These are phyloP conservation scores for Stenodera caucasica DNA, from an alignment of 2,888 invertebrate species.

Conservation along the genomic window DNA sequence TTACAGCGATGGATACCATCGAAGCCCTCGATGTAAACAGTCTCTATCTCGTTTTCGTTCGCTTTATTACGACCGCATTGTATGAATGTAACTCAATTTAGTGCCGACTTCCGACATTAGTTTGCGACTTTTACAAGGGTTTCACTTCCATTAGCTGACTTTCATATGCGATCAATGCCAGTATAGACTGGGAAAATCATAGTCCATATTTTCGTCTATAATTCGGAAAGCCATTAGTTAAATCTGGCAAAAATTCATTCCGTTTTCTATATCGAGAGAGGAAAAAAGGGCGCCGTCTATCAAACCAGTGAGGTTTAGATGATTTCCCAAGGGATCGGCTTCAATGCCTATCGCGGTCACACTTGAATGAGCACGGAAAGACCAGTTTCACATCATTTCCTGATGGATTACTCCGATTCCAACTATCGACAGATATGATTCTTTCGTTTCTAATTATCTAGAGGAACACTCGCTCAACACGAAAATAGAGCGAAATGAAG, in stretches of 20 bases:
- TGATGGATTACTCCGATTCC: slow-evolving; percentile 39
- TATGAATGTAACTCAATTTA: slow-evolving; percentile 52
- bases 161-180: background rate
- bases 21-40: slow-evolving; percentile 51
- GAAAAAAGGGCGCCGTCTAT: slow-evolving; percentile 19
- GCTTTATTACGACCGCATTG: slow-evolving; percentile 37
- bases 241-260: slow-evolving; percentile 42
- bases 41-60: slow-evolving; percentile 2
- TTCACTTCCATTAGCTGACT: slow-evolving; percentile 47
- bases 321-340: slow-evolving; percentile 54
- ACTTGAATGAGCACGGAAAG: slow-evolving; percentile 56
- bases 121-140: slow-evolving; percentile 47
- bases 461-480: background rate
- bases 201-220: slow-evolving; percentile 15
- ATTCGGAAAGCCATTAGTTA: slow-evolving; percentile 40
- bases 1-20: slow-evolving; percentile 19
- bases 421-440: slow-evolving; percentile 12
- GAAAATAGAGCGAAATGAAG: slow-evolving; percentile 26
- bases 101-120: slow-evolving; percentile 46
- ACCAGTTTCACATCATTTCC: slow-evolving; percentile 52
- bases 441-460: background rate
- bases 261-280: background rate
- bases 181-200: background rate
- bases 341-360: slow-evolving; percentile 56
- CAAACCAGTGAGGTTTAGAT: slow-evolving; percentile 45